These are phyloP conservation scores for Sinhomidia bicolor DNA, from an alignment of 2,888 invertebrate species.

Conservation along the genomic window DNA sequence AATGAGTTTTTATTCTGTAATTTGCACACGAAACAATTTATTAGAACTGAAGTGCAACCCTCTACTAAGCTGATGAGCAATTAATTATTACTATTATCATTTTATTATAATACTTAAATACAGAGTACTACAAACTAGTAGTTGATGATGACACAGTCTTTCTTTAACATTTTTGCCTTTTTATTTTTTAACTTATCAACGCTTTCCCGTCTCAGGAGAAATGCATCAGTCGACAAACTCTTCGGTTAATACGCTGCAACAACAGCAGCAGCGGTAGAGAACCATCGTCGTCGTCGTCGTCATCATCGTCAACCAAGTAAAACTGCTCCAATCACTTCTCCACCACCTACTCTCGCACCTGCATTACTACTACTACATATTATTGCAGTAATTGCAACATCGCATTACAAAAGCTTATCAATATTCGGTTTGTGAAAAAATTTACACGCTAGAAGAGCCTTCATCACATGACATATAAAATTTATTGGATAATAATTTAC, in stretches of 20 bases:
- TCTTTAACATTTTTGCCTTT: not conserved
- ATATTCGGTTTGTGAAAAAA: no score
- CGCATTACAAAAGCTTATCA: not conserved
- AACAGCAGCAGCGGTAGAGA: not conserved
- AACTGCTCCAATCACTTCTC: not conserved
- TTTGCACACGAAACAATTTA: slow-evolving; percentile 39
- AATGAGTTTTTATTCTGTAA: slow-evolving; percentile 50
- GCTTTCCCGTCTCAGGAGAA: not conserved
- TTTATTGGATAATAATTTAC: not conserved
- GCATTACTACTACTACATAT: not conserved
- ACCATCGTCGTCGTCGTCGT: not conserved
- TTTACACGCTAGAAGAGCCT: no score
- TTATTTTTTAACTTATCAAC: not conserved
- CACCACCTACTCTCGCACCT: not conserved
- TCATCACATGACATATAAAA: not conserved
- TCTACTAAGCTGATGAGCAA: slow-evolving; percentile 26
- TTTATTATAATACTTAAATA: slow-evolving; percentile 43
- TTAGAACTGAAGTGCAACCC: slow-evolving; percentile 67
- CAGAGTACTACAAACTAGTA: slow-evolving; percentile 43
- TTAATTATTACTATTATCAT: slow-evolving; percentile 15
- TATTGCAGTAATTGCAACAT: no score
- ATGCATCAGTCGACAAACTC: no score
- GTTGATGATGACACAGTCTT: slow-evolving; percentile 8
- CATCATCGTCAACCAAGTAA: not conserved
- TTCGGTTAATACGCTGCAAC: no score